These are phyloP conservation scores for Periparus ater DNA, from an alignment of 2,797 vertebrate species.

Conservation along the genomic window DNA sequence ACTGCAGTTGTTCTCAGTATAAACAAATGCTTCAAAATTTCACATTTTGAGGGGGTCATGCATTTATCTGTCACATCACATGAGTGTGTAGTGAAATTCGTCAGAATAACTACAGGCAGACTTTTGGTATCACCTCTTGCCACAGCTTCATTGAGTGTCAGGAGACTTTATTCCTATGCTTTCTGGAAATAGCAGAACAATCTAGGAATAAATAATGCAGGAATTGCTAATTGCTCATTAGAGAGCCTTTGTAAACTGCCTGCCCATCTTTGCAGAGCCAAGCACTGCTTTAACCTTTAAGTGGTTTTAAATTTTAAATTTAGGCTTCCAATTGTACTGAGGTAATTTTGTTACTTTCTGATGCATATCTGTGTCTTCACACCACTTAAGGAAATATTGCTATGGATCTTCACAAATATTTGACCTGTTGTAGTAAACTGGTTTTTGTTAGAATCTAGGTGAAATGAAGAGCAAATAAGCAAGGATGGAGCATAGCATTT, in stretches of 20 bases:
- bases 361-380: background rate
- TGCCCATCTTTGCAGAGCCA: background rate
- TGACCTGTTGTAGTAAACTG: background rate
- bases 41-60: accelerated
- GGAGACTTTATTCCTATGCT: background rate
- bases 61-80: background rate
- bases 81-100: background rate
- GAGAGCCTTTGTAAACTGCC: background rate
- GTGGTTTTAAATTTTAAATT: background rate
- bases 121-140: background rate
- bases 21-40: background rate
- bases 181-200: background rate
- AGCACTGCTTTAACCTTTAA: background rate
- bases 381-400: background rate
- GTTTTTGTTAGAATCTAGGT: background rate
- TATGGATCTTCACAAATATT: background rate
- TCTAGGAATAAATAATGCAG: slow-evolving; percentile 10
- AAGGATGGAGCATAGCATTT: background rate
- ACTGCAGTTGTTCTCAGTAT: background rate
- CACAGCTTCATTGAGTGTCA: background rate
- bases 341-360: background rate
- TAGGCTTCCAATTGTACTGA: background rate
- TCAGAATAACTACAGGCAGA: background rate
- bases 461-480: background rate
- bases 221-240: background rate